These are phyloP conservation scores for Bradypodion pumilum DNA, from an alignment of 2,797 vertebrate genomes.

Conservation along the genomic window DNA sequence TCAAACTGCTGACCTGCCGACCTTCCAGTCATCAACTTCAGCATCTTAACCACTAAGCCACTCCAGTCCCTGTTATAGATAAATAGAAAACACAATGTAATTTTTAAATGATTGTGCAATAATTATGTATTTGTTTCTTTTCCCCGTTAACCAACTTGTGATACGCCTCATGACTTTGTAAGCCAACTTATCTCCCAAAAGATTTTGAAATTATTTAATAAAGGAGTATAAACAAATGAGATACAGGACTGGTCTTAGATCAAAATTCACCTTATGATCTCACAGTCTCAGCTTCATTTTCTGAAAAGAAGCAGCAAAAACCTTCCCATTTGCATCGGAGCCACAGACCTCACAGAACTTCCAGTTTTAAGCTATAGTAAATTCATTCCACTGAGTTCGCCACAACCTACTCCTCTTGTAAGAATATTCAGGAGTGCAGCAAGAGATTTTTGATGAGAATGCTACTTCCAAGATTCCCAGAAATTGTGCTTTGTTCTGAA, in stretches of 20 bases:
- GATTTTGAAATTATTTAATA: neutral
- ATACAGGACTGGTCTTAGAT: neutral
- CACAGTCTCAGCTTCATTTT: neutral
- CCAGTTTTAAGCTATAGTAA: neutral
- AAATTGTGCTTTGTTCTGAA: slow-evolving; percentile 50
- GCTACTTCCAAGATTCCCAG: neutral
- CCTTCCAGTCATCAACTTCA: no score
- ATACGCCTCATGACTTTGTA: neutral
- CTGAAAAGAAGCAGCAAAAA: neutral
- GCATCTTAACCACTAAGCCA: no score
- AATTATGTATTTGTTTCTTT: neutral
- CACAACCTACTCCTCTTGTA: neutral
- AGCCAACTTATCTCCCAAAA: neutral
- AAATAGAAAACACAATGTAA: no score
- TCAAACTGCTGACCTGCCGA: no score
- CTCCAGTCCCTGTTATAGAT: no score
- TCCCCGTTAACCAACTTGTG: neutral
- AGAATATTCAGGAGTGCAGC: neutral
- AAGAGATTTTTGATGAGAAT: neutral
- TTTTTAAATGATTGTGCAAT: neutral
- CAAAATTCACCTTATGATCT: neutral
- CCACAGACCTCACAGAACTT: neutral
- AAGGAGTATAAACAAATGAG: neutral
- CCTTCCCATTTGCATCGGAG: neutral
- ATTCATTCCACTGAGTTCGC: neutral